A percentile compares a stretch with the other conserved stretches of the same genome.
Conservation (phyloP, 2,113 vertebrate genomes). For the Larimichthys polyactis region DNA sequence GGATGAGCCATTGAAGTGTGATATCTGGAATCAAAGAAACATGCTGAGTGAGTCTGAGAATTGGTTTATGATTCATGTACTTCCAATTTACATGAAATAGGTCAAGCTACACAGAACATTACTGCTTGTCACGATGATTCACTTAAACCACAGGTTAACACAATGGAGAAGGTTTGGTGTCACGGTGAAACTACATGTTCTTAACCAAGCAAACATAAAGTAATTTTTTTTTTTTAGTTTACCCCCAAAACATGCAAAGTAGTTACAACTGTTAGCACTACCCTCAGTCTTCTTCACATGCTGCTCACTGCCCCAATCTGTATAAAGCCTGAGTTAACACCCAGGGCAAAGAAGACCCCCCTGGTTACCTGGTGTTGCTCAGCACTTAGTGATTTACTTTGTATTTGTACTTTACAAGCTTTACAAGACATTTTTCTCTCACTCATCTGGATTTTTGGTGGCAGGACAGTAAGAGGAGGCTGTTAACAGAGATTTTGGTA, state of each 20-base stretch:
- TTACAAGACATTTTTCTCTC: neutral
- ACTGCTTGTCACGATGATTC: neutral
- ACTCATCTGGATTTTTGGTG: neutral
- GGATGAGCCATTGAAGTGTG: slow-evolving; percentile 91
- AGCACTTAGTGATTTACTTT: no score
- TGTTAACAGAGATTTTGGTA: neutral
- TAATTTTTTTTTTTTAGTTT: neutral
- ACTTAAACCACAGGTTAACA: neutral
- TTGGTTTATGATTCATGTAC: neutral
- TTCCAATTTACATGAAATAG: neutral
- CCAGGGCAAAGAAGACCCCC: neutral
- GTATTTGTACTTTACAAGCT: neutral
- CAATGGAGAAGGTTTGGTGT: no score
- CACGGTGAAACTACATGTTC: neutral
- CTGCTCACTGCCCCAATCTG: neutral
- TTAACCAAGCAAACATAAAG: neutral
- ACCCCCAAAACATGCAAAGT: neutral
- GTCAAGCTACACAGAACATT: neutral
- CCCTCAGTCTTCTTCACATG: neutral
- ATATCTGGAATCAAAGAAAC: slow-evolving; percentile 79
- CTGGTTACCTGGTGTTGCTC: neutral
- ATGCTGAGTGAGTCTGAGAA: slow-evolving; percentile 11
- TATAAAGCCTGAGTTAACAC: neutral
- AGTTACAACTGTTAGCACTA: neutral
- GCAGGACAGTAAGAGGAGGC: neutral